phyloP scores from a whole-genome alignment of 1,140 invertebrate genomes.

The Hypsibius dujardini region DNA sequence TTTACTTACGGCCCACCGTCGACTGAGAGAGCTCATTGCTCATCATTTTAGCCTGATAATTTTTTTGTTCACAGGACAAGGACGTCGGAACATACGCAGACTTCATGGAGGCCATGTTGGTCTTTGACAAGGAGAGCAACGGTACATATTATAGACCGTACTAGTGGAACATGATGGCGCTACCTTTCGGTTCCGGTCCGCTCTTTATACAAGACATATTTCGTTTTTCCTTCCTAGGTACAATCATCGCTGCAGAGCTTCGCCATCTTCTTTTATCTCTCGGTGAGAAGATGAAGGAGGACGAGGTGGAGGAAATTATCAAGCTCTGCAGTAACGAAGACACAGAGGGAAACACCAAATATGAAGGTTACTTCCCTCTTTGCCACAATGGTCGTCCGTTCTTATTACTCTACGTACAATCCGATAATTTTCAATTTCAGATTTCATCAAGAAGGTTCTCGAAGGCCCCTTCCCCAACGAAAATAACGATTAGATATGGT shows the following conservation, averaged over 20 bases:
- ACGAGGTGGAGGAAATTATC: conserved; percentile 60
- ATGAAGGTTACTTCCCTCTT: conserved; percentile 56
- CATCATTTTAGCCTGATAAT: no score
- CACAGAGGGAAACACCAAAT: conserved; percentile 78
- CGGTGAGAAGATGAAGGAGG: conserved; percentile 66
- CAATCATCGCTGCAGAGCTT: conserved; percentile 87
- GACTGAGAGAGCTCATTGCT: no score
- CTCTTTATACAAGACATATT: no score
- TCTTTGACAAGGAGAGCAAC: conserved; percentile 95
- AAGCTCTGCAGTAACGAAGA: conserved; percentile 76
- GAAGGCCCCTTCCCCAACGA: conserved; percentile 29
- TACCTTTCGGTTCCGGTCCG: no score
- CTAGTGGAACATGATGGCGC: no score
- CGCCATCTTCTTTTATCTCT: conserved; percentile 87
- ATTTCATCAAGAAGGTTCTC: conserved; percentile 33
- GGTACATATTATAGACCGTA: conserved; percentile 29
- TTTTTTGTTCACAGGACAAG: conserved; percentile 45
- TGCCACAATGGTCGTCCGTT: not conserved
- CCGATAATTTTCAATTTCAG: conserved; percentile 23
- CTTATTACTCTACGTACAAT: not conserved
- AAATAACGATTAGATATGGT: not conserved
- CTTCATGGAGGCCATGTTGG: conserved; percentile 97
- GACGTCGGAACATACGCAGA: conserved; percentile 93
- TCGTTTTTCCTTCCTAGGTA: conserved; percentile 33
- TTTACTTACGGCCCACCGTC: no score